Conservation (phyloP, 2,113 vertebrate genomes). For the Prunella fulvescens region DNA sequence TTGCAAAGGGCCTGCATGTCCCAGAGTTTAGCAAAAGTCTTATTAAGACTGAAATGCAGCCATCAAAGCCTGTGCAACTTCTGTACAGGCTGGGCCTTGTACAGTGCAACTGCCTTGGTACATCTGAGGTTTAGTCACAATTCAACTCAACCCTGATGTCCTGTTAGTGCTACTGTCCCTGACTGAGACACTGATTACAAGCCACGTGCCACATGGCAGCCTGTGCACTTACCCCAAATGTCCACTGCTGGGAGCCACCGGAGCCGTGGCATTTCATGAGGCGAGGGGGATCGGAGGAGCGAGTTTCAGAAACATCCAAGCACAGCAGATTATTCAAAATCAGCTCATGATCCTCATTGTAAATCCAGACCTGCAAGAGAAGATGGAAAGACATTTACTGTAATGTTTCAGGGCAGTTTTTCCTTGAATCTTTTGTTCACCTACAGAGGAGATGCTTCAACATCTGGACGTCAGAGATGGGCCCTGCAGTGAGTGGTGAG, state of each 20-base stretch:
- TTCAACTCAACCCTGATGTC: background rate
- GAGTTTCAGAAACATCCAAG: conserved; percentile 89
- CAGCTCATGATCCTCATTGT: conserved; percentile 91
- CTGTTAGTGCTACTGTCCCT: background rate
- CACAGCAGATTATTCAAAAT: conserved; percentile 89
- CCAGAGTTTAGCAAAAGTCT: background rate
- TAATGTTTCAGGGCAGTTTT: background rate
- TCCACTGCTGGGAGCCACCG: conserved; percentile 95
- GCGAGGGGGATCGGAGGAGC: conserved; percentile 85
- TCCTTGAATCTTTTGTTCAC: background rate
- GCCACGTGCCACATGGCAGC: background rate
- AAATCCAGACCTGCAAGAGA: conserved; percentile 82
- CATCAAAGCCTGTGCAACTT: background rate
- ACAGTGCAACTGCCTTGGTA: background rate
- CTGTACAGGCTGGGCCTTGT: background rate
- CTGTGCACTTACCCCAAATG: conserved; percentile 83
- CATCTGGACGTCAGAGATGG: rapidly evolving
- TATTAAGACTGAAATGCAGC: background rate
- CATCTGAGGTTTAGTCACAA: background rate
- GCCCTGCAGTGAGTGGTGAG: background rate
- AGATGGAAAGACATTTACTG: background rate
- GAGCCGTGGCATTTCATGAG: conserved; percentile 98
- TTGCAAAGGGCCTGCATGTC: background rate
- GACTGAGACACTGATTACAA: rapidly evolving
- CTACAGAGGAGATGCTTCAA: background rate